phyloP scores from a whole-genome alignment of 2,797 vertebrate genomes.

The Silurus lanzhouensis region DNA sequence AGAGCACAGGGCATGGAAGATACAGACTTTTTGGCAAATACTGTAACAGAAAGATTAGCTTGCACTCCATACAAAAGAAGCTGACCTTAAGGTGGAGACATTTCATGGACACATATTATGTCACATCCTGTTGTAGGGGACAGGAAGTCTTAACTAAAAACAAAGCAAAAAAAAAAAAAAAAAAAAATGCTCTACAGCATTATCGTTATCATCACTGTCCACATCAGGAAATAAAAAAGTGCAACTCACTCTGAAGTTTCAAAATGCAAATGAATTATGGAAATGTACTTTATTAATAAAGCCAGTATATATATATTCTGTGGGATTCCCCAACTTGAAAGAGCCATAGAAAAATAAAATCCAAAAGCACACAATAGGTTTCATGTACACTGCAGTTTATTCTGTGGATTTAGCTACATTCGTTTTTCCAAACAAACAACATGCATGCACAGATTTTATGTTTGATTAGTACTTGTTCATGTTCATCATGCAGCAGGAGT shows the following conservation, averaged over 20 bases:
- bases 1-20: not conserved
- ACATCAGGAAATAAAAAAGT: constrained; percentile 66
- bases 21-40: not conserved
- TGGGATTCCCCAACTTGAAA: constrained; percentile 45
- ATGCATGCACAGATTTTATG: not conserved
- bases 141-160: constrained; percentile 76
- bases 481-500: constrained; percentile 17
- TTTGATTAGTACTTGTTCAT: constrained; percentile 13
- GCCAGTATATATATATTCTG: constrained; percentile 16
- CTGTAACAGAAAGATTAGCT: not conserved
- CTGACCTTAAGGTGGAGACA: constrained; percentile 31
- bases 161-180: constrained; percentile 49
- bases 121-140: constrained; percentile 73
- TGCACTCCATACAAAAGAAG: not conserved
- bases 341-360: constrained; percentile 41
- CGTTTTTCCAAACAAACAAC: not conserved
- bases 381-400: constrained; percentile 41
- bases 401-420: constrained; percentile 29
- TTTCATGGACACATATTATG: constrained; percentile 61
- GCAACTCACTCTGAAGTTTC: constrained; percentile 28
- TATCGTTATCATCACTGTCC: constrained; percentile 36
- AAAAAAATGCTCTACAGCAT: constrained; percentile 52
- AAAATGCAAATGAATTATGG: constrained; percentile 5
- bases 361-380: constrained; percentile 40
- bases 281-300: not conserved